Base-by-base conservation (phyloP, 2,797 vertebrate genomes). In the Pseudochromis fuscus region DNA sequence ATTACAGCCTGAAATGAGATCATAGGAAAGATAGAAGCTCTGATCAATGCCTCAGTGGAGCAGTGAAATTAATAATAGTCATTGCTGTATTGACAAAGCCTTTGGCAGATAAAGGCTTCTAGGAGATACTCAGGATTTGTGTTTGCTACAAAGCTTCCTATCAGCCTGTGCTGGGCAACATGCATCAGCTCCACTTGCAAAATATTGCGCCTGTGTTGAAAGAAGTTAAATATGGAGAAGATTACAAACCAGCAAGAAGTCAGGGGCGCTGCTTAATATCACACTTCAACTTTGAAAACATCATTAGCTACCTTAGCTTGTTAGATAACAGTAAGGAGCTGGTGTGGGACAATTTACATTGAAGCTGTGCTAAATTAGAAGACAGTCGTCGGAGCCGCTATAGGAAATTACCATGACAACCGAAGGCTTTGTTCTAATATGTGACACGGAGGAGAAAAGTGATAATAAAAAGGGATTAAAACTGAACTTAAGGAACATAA, bases 1-100 rank as follows among this genome's bases (percentile, higher is more conserved):
- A 85, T 93, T 91, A 90, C 89, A 75, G 83, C 77, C 78, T 85
- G 83, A 84, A 89, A 92, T 89, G 81, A 90, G 90, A 91, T 92
- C 88, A 88, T 66, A 72, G 79, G 58, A 82, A 82, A 64, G 67
- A 81, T 79, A 83, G 77, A 74, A 44, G 72, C 67, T 66, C 75
- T 78, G 84, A 91, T 91, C 89, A 85, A 90, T 89, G 74, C 66
- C 87, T 74, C 86, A 33, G 78, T 49, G 77, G 84, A 85, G 85
- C 67, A 60, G 42, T 72, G 81, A 77, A 82, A 91, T 91, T 83
- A 90, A 90, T 91, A 90, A 89, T 85, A 81, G 87, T 88, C 84
- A 72, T 8, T 61, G 70, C 45, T 44, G 73, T 83, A 92, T 90
- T 81, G 88, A 92, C 84, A 67, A 82, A 67, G 77, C 72, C 77